Evolutionary conservation across 2,888 invertebrate species (phyloP), one percentile per base, ranked within the genome.

Genomic region (Fragum fragum): DNA sequence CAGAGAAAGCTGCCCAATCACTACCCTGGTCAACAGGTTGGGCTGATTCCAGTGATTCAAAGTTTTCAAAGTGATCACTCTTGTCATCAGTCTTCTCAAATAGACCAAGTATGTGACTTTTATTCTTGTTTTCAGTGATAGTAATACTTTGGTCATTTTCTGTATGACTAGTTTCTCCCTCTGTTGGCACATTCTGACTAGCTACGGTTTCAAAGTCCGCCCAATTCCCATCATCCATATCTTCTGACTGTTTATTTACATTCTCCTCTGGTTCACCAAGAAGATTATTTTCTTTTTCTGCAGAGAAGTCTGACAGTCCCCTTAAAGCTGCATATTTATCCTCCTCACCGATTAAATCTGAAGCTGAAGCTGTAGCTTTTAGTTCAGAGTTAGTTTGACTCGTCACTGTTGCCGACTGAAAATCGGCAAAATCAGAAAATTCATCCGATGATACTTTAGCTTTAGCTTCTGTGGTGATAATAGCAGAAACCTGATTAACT

Each of bases 311-410:
- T 32, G 81, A 83, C 47, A 91, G 73, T 42, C 63, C 81, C 74
- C 92, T 85, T n/a, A 92, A 79, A 23, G 91, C 92, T 11, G 90
- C 90, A 83, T 92, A 92, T 73, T 90, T 92, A 77, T 92, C 92
- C 73, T 92, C 92, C 39, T 92, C 92, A 9, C 90, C 90, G 23
- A 91, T 88, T 18, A 91, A 79, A 73, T 88, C 86, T 59, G 76
- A 69, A 1, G 88, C 90, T 57, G 87, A 85, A 28, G 72, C 76
- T 28, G 86, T 79, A 6, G 85, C 68, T 69, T 85, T 83, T 52
- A 32, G 26, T 42, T 47, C 32, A 71, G 63, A 47, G 74, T 73
- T 32, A 16, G 61, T 28, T 23, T 52, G 39, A 68, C 14, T 57
- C 53, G 36, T n/a, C 11, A 70, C 78, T 32, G 89, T 83, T n/a